Evolutionary conservation across 92 coral and sea anemone genomes (phyloP).

Genomic region (Meandrina meandrites): DNA sequence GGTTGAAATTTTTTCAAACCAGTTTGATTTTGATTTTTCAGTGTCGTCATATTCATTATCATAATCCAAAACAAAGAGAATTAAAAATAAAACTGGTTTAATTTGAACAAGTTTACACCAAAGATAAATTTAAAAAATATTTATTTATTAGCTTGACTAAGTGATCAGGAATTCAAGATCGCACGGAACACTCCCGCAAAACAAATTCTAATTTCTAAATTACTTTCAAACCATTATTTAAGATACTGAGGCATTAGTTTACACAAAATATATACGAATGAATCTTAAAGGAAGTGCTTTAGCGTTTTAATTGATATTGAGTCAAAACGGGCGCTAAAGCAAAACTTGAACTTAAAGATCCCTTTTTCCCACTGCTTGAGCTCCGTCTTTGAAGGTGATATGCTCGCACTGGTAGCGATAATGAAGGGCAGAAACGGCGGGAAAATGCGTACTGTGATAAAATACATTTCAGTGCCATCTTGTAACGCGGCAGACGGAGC

Average conservation of each 20-base stretch:
- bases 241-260: too few relatives aligned
- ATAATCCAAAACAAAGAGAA: too few relatives aligned
- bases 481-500: slow-evolving; percentile 68
- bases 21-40: too few relatives aligned
- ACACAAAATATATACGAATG: background rate
- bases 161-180: too few relatives aligned
- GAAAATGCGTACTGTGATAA: background rate
- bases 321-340: slow-evolving; percentile 32
- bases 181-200: background rate
- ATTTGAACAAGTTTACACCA: too few relatives aligned
- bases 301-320: background rate
- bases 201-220: background rate
- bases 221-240: background rate
- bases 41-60: too few relatives aligned
- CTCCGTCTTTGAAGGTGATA: slow-evolving; percentile 4
- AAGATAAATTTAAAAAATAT: too few relatives aligned
- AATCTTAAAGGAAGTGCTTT: background rate
- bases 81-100: too few relatives aligned
- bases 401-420: slow-evolving; percentile 1
- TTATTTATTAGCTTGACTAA: too few relatives aligned
- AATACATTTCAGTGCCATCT: slow-evolving; percentile 36
- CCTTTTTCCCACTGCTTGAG: background rate
- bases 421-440: slow-evolving; percentile 1
- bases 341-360: background rate
- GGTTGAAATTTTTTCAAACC: too few relatives aligned